A percentile compares a stretch with the other conserved stretches of the same genome.
phyloP scores from a whole-genome alignment of 2,888 invertebrate genomes.

The Zygothrica quintamaculata region DNA sequence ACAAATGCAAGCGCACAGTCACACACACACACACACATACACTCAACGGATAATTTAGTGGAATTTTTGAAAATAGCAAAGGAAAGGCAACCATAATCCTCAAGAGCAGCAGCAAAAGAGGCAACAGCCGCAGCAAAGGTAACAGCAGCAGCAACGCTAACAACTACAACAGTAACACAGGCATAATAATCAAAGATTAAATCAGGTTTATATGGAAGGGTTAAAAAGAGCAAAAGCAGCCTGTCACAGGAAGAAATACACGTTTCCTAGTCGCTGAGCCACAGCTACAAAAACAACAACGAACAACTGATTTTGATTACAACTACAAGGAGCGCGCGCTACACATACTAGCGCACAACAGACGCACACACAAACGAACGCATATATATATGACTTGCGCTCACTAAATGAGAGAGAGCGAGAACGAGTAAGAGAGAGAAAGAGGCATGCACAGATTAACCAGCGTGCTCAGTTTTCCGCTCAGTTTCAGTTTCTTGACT shows the following conservation, averaged over 20 bases:
- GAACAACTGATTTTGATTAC: constrained; percentile 74
- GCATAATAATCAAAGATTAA: constrained; percentile 79
- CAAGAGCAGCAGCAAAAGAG: constrained; percentile 42
- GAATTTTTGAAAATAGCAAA: constrained; percentile 78
- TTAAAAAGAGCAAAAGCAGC: constrained; percentile 73
- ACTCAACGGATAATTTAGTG: constrained; percentile 73
- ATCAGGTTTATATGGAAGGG: constrained; percentile 79
- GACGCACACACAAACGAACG: constrained; percentile 25
- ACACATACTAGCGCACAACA: constrained; percentile 37
- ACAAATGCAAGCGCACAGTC: constrained; percentile 36
- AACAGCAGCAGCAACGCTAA: constrained; percentile 36
- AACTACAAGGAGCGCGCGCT: constrained; percentile 62
- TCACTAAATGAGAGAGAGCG: constrained; percentile 31
- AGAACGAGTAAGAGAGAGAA: constrained; percentile 3
- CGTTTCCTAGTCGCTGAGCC: constrained; percentile 70
- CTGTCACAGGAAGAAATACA: constrained; percentile 78
- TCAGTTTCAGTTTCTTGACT: constrained; percentile 29
- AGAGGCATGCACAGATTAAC: constrained; percentile 54
- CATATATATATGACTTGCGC: constrained; percentile 34
- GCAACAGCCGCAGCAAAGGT: constrained; percentile 25
- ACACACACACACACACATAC: no score
- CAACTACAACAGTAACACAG: constrained; percentile 46
- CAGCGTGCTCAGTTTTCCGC: constrained; percentile 50
- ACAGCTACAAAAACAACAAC: constrained; percentile 54
- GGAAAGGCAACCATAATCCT: constrained; percentile 67